phyloP scores from a whole-genome alignment of 2,797 vertebrate species.

The Mycteria americana region DNA sequence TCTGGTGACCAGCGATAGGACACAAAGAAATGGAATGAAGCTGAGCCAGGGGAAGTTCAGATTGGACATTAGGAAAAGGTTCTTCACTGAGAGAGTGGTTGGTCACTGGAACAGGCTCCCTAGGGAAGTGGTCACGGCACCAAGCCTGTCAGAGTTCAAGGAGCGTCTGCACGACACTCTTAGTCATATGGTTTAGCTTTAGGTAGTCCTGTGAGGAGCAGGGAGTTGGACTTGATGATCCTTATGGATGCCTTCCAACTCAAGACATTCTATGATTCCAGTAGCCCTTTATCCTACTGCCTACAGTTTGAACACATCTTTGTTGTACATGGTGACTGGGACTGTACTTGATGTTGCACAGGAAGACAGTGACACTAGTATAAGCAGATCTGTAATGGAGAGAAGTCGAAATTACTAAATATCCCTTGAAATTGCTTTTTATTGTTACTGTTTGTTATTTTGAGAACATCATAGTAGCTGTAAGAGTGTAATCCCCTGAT shows the following conservation, averaged over 20 bases:
- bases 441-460: background rate
- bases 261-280: background rate
- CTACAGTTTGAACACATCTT: background rate
- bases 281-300: background rate
- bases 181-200: background rate
- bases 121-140: background rate
- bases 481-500: background rate
- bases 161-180: fast-evolving
- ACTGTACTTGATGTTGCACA: background rate
- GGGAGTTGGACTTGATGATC: background rate
- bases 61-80: background rate
- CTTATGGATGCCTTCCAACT: background rate
- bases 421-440: background rate
- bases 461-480: background rate
- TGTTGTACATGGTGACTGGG: background rate
- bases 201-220: background rate
- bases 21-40: background rate
- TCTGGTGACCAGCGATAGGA: background rate
- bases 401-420: background rate
- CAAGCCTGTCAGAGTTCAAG: background rate
- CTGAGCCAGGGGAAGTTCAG: background rate
- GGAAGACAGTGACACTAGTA: background rate
- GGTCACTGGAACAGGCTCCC: background rate
- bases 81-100: background rate
- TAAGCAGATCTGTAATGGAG: background rate